Percentiles rank a stretch among this genome's conserved stretches.
These are phyloP conservation scores for Lophotis ruficrista DNA, from an alignment of 2,113 vertebrate species.

Conservation along the genomic window DNA sequence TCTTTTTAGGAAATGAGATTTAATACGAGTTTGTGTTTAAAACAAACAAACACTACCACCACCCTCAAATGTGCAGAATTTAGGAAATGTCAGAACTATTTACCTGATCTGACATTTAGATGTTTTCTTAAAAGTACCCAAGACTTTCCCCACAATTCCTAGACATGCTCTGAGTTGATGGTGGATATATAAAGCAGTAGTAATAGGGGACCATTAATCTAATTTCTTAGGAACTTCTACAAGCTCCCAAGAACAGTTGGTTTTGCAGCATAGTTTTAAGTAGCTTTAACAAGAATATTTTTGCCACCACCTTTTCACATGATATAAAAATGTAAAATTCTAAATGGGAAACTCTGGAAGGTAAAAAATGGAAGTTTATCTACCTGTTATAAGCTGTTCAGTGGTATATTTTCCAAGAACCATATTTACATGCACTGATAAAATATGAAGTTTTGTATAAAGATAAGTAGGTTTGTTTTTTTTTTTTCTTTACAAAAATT, in stretches of 20 bases:
- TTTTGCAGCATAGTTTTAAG: background rate
- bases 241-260: background rate
- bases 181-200: background rate
- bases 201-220: background rate
- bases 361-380: background rate
- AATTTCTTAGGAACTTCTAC: background rate
- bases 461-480: background rate
- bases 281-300: background rate
- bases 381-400: background rate
- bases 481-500: background rate
- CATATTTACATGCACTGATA: background rate
- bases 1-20: background rate
- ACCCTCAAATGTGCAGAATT: background rate
- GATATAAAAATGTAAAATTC: background rate
- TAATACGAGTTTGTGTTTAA: background rate
- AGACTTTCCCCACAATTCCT: background rate
- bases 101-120: background rate
- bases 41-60: background rate
- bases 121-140: background rate
- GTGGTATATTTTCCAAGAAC: background rate
- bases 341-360: background rate
- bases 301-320: background rate
- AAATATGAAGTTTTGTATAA: background rate
- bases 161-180: background rate
- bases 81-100: background rate